Base-by-base conservation (phyloP, 2,113 vertebrate genomes). In the Dinomys branickii region DNA sequence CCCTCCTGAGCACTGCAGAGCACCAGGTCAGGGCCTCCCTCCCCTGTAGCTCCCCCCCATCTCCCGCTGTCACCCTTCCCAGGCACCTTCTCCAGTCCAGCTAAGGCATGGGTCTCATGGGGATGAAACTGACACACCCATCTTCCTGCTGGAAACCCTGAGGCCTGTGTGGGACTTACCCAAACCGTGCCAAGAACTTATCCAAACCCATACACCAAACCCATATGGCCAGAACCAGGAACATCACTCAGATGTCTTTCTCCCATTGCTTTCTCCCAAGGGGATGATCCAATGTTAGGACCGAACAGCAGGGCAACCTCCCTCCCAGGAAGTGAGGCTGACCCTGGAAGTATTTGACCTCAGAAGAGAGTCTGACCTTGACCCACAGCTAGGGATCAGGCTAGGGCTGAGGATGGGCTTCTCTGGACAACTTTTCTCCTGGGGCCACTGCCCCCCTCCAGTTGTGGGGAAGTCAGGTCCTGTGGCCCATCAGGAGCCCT, bases 1-100 rank as follows among this genome's bases (percentile, higher is more conserved):
- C 35, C 1, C 0, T 0, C 28, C 56, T 33, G 28, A 7, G 59
- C n/a, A 2, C 69, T 1, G 61, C 0, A 0, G 20, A 77, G 26
- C 33, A 13, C 35, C 33, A 0, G 67, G 38, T 11, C 26, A 20
- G 28, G 47, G 38, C 16, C 44, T 30, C 75, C 13, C 69, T 41
- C 19, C 65, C n/a, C 3, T 9, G 0, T 30, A 28, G 52, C 50
- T 33, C 52, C 35, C 35, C 14, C 56, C n/a, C n/a, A n/a, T 73
- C 10, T 20, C 63, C 65, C 14, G 33, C 20, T 24, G 26, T 6
- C 3, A 14, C 3, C 86, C 35, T 85, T 71, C 63, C 81, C 10
- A 7, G 20, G 3, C 1, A 13, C 24, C 28, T 24, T 44, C 90
- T 41, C 22, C 17, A 33, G 3, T 1, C 10, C 6, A 3, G 1